A percentile compares a stretch with the other conserved stretches of the same genome.
phyloP scores from a whole-genome alignment of 2,888 invertebrate species.

The Villa cingulata region DNA sequence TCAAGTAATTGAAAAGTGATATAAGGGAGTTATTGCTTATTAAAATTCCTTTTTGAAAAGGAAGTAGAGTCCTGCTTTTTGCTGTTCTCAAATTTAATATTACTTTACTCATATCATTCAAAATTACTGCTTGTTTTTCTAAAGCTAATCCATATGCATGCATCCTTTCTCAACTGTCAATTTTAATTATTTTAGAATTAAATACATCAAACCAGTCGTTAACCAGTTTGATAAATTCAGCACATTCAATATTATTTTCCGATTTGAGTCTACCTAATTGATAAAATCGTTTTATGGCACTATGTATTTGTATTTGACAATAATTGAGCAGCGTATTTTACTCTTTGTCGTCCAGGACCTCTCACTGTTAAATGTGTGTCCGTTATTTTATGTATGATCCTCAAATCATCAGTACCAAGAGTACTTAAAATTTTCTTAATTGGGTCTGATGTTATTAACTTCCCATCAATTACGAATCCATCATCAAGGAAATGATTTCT shows the following conservation, averaged over 20 bases:
- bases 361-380: neutral
- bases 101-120: neutral
- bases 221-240: conserved; percentile 15
- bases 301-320: conserved; percentile 17
- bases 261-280: conserved; percentile 7
- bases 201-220: conserved; percentile 17
- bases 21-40: no score
- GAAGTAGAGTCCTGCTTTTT: neutral
- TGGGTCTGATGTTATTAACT: conserved; percentile 6
- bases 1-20: no score
- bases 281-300: conserved; percentile 14
- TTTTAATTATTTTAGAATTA: neutral
- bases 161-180: neutral
- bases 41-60: no score
- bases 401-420: neutral
- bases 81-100: neutral
- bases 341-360: neutral
- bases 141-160: neutral
- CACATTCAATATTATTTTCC: conserved; percentile 13
- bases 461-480: conserved; percentile 10
- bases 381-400: neutral
- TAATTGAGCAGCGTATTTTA: conserved; percentile 15
- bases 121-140: neutral
- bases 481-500: conserved; percentile 14
- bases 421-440: neutral